Base-by-base conservation (phyloP, 2,113 vertebrate species). In the Rallus limicola region DNA sequence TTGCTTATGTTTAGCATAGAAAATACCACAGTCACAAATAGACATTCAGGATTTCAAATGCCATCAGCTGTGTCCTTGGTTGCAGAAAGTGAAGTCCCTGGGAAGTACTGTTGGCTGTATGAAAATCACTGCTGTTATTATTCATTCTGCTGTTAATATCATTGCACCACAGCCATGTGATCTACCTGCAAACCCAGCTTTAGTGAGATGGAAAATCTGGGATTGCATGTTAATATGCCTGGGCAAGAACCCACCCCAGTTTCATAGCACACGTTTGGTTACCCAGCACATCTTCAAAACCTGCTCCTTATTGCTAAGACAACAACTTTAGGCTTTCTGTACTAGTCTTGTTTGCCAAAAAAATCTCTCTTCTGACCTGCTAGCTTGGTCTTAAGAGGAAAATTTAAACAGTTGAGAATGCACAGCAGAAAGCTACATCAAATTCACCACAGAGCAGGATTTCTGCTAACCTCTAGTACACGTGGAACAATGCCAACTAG, bases 381-480 rank as follows among this genome's bases (percentile, higher is more conserved):
- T 33, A 70, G 34, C 40, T 80, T 89, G 85, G 74, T 86, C 93
- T 89, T 81, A 72, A 31, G 56, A 3, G 10, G 31, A 52, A 79
- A 71, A 76, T 16, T 19, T 68, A n/a, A 83, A 62, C 16, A 50
- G 38, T 10, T 82, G 40, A 72, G 18, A 58, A 93, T 6, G 25
- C 36, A 48, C 34, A 77, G 19, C 72, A 91, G 24, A 87, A 79
- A 88, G 55, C 42, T 62, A 68, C 11, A n/a, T 9, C 68, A 53
- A 79, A 84, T 33, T 84, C 4, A 15, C 25, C 9, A 24, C 1
- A 34, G 1, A 18, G 29, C 9, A 83, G 53, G 53, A 44, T 58
- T 86, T 74, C 82, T 74, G 75, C 95, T 96, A 63, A 98, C 98
- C 98, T 98, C 96, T 58, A 98, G 79, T 21, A 56, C 68, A 29